Evolutionary conservation across 2,888 invertebrate genomes (phyloP).

Genomic region (Lottia gigantea): DNA sequence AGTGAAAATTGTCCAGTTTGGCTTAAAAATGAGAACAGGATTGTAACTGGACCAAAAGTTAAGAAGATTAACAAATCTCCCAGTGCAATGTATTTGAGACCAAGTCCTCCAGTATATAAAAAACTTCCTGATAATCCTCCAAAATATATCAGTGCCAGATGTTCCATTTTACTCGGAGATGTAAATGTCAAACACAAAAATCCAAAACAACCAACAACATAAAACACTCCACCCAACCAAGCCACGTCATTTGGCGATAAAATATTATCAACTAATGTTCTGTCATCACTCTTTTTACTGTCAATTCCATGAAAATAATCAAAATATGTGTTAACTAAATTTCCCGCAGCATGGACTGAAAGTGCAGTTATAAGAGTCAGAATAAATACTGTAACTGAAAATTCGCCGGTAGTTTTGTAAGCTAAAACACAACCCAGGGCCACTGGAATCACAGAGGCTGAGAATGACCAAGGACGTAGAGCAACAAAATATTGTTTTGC

Average conservation of each 20-base stretch:
- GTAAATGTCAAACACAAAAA: slow-evolving; percentile 81
- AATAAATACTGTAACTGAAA: slow-evolving; percentile 78
- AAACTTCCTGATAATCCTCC: slow-evolving; percentile 95
- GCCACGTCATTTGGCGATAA: slow-evolving; percentile 86
- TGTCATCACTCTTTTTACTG: slow-evolving; percentile 85
- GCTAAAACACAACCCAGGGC: slow-evolving; percentile 89
- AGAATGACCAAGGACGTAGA: slow-evolving; percentile 92
- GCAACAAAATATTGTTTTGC: slow-evolving; percentile 72
- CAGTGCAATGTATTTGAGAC: slow-evolving; percentile 93
- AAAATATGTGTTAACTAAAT: slow-evolving; percentile 95
- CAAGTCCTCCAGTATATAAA: slow-evolving; percentile 95
- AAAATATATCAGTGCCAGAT: slow-evolving; percentile 92
- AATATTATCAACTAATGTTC: slow-evolving; percentile 93
- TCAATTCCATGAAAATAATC: slow-evolving; percentile 95
- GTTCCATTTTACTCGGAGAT: slow-evolving; percentile 94
- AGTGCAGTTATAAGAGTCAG: slow-evolving; percentile 87
- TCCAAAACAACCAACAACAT: slow-evolving; percentile 86
- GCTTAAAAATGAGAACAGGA: slow-evolving; percentile 91
- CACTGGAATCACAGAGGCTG: slow-evolving; percentile 91
- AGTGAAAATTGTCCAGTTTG: slow-evolving; percentile 90
- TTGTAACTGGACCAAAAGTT: slow-evolving; percentile 93
- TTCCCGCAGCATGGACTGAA: slow-evolving; percentile 94
- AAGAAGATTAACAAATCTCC: slow-evolving; percentile 92
- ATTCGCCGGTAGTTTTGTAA: slow-evolving; percentile 79
- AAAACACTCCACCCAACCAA: slow-evolving; percentile 87